Evolutionary conservation across 2,797 vertebrate species (phyloP), one percentile per base, ranked within the genome.

Genomic region (Sylvia borin): DNA sequence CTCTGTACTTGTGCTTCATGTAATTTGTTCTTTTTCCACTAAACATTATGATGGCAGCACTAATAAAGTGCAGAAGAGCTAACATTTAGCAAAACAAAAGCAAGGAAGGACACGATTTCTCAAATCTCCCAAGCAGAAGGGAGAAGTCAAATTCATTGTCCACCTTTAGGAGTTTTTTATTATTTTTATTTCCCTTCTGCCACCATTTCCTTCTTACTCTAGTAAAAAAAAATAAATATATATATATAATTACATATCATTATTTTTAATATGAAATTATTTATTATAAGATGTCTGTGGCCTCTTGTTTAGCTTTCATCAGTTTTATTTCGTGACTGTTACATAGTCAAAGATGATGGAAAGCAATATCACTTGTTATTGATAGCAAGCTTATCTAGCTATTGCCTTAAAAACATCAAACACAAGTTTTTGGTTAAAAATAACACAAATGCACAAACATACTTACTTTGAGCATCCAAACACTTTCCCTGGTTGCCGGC

Each of bases 401-500:
- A 27, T 32, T 78, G 18, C 50, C 42, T 87, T 70, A 57, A 8
- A 93, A 21, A n/a, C 27, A 54, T 66, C 54, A 82, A 53, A 43
- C 61, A 42, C 13, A 85, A 66, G 25, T 88, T 87, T 54, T 34
- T 76, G 13, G 20, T 11, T 51, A 60, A 64, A 66, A 83, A 57
- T 27, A 38, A 67, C 31, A 73, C n/a, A 85, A 80, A 81, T 22
- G 27, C 42, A 83, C 4, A 81, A 72, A 51, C 1, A 27, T 26
- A 81, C 97, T 98, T 97, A 98, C 98, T 97, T 98, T 97, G 97
- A 55, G 97, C 97, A 98, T 98, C 97, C 98, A 98, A 96, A 92
- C 93, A 86, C 94, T 93, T 96, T 97, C 88, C 95, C 92, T 91
- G 94, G 94, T 88, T 97, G 97, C 92, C 48, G 95, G 92, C 80